Percentiles rank a stretch among this genome's conserved stretches.
Evolutionary conservation across 2,113 vertebrate genomes (phyloP).

Genomic region (Ammodytes marinus): DNA sequence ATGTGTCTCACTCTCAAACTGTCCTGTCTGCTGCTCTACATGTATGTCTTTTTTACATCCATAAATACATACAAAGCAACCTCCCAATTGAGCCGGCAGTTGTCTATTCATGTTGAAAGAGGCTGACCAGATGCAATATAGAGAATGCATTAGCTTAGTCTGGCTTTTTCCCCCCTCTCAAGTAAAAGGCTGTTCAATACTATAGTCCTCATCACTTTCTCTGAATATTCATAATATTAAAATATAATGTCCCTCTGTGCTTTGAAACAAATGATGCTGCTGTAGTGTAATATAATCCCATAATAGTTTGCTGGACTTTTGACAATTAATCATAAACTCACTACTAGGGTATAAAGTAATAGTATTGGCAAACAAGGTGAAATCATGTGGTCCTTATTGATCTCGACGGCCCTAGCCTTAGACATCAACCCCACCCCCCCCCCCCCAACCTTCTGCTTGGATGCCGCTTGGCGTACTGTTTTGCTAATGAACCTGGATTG

Average conservation of each 20-base stretch:
- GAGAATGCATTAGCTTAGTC: background rate
- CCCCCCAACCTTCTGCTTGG: background rate
- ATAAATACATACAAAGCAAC: background rate
- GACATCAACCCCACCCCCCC: background rate
- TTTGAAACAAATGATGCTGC: background rate
- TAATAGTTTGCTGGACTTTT: too few relatives aligned
- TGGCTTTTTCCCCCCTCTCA: background rate
- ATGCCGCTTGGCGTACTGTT: slow-evolving; percentile 39
- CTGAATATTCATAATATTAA: background rate
- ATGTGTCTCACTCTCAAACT: background rate
- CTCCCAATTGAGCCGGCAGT: background rate
- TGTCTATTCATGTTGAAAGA: background rate
- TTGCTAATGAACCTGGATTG: slow-evolving; percentile 68
- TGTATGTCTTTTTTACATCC: background rate
- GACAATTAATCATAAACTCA: background rate
- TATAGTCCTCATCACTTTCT: background rate
- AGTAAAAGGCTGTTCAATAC: background rate
- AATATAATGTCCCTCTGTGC: background rate
- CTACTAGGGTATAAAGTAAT: background rate
- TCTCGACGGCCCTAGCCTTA: slow-evolving; percentile 4
- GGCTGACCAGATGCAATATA: slow-evolving; percentile 4
- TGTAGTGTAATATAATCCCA: background rate
- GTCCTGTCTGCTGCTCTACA: background rate
- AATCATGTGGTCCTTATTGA: background rate
- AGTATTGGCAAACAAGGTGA: background rate